Base-by-base conservation (phyloP, 2,797 vertebrate genomes). In the Ptychadena robeensis region DNA sequence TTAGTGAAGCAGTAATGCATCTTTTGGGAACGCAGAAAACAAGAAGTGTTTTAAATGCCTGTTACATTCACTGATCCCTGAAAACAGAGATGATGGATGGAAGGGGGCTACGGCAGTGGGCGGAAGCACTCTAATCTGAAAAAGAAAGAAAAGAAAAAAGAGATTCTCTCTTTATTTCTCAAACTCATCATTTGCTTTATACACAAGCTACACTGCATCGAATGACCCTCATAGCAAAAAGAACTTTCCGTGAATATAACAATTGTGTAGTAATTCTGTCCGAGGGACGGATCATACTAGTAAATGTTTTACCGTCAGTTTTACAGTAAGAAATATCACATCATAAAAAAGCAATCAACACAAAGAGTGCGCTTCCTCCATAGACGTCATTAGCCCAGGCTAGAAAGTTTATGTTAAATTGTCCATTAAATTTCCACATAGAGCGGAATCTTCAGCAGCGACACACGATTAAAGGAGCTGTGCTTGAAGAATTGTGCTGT, bases 331-430 rank as follows among this genome's bases (percentile, higher is more conserved):
- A 78, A 78, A 78, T 78, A 78, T 67, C 28, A n/a, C 37, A 78
- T 67, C 75, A 78, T 78, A 78, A 78, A 78, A 78, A 78, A 78
- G 63, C 75, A 78, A 78, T 78, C 75, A 79, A 79, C 77, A 79
- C 77, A 79, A 69, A 70, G 48, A 57, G 53, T 38, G 27, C 30
- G 25, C 27, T 70, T 79, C 68, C 64, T 67, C 38, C 48, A 70
- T 59, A 79, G 66, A 69, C 14, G 32, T 35, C 64, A 79, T 69
- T 69, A 70, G 66, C 44, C n/a, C 15, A 27, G 68, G 77, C 77
- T 79, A 32, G 15, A 79, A 79, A 59, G 77, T 79, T 79, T 69
- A 69, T 79, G 75, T 35, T 78, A 78, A 78, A 78, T 78, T 67
- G 40, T 78, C 75, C 61, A 78, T 78, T 78, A 78, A 48, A 78